Evolutionary conservation across 2,113 vertebrate genomes (phyloP).

Genomic region (Peucedramus taeniatus): DNA sequence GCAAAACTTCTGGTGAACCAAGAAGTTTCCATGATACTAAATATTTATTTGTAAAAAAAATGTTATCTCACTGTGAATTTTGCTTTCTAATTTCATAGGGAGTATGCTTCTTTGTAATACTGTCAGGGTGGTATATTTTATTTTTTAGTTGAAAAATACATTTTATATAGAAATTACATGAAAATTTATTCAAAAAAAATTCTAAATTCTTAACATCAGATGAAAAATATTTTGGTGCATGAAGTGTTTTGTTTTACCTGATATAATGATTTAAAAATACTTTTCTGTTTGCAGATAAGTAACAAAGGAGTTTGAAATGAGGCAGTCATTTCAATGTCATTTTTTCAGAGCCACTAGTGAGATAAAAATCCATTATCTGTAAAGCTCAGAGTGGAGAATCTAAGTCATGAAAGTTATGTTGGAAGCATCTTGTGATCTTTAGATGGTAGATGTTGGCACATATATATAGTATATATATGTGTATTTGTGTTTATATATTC

Average conservation of each 20-base stretch:
- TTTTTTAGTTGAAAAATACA: background rate
- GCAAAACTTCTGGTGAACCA: background rate
- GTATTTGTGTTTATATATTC: background rate
- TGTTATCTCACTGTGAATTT: background rate
- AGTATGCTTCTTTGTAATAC: background rate
- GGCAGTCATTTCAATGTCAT: background rate
- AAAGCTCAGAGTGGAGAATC: background rate
- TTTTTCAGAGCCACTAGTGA: background rate
- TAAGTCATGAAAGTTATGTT: background rate
- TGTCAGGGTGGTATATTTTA: background rate
- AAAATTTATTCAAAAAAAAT: background rate
- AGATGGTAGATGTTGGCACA: background rate
- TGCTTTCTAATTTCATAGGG: background rate
- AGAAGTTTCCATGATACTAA: background rate
- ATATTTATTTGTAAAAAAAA: background rate
- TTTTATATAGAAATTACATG: background rate
- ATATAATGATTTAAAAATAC: background rate
- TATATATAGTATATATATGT: too few relatives aligned
- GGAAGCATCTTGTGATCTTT: background rate
- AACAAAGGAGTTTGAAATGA: background rate
- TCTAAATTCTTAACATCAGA: background rate
- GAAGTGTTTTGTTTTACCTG: background rate
- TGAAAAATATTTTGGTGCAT: background rate
- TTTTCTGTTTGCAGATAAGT: background rate
- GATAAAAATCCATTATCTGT: background rate